Base-by-base conservation (phyloP, 2,888 invertebrate species). In the Lottia gigantea region DNA sequence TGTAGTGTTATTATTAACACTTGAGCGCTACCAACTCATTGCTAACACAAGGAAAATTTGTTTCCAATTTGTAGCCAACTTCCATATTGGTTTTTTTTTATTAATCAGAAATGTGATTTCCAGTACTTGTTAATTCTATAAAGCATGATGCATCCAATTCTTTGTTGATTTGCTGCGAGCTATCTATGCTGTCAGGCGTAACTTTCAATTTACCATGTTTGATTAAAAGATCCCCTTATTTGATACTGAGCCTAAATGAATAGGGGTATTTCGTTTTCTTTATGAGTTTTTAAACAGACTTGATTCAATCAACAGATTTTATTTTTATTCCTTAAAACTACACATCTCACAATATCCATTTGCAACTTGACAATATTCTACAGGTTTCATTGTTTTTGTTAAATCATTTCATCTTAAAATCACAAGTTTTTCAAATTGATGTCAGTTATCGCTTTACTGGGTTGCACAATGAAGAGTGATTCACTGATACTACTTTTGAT, bases 1-100 rank as follows among this genome's bases (percentile, higher is more conserved):
- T 55, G 55, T 55, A 55, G 19, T 55, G 23, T 55, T 55, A 55
- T 55, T 55, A 55, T 55, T 55, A 55, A 55, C 55, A 55, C 55
- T 23, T 55, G 55, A 55, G 15, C 55, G 55, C 19, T 14, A 55
- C 19, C 23, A 23, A 23, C 23, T 23, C 19, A 19, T 55, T 55
- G 19, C 55, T 55, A 55, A 55, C 55, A 55, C 23, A 55, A 55
- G 19, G 19, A 23, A 11, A 55, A 55, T 55, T 55, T 55, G 19
- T 55, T 23, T 55, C 55, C 55, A 55, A 55, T 55, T 55, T 55
- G 55, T 55, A 55, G 55, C 55, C 19, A 23, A 55, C 19, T 23
- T 55, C 40, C 19, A 55, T 55, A 55, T 55, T 55, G 55, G 23
- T 23, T 55, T 55, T 55, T 19, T n/a, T 40, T 23, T 23, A 19